Percentiles rank a stretch among this genome's conserved stretches.
These are phyloP conservation scores for Macrotis lagotis DNA, from an alignment of 2,113 vertebrate genomes.

Conservation along the genomic window DNA sequence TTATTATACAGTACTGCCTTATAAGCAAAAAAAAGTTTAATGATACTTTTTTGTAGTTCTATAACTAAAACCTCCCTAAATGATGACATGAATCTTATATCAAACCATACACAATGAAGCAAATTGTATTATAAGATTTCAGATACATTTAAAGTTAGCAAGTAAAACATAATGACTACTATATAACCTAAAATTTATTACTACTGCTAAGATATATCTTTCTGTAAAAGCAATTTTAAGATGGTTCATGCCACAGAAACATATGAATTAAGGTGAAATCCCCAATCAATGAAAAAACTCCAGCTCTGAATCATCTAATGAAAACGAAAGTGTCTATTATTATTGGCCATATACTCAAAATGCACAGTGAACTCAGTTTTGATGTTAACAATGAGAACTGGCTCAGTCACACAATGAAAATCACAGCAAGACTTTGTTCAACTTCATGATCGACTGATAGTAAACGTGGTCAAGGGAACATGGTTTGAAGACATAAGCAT, in stretches of 20 bases:
- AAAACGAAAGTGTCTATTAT: not conserved
- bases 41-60: not conserved
- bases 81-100: no score
- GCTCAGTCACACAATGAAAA: not conserved
- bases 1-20: not conserved
- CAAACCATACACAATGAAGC: no score
- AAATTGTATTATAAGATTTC: no score
- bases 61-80: not conserved
- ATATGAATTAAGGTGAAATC: not conserved
- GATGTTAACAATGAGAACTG: not conserved
- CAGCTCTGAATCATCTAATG: not conserved
- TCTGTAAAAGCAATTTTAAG: not conserved
- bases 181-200: no score
- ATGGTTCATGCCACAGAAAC: not conserved
- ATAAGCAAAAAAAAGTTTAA: no score
- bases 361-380: not conserved
- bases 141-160: no score
- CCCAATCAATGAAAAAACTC: not conserved
- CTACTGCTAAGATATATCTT: not conserved
- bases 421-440: not conserved
- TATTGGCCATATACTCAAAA: not conserved
- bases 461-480: not conserved
- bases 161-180: no score
- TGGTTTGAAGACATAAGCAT: not conserved
- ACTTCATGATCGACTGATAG: not conserved